phyloP scores from a whole-genome alignment of 2,888 invertebrate species.

The Oscheius onirici region DNA sequence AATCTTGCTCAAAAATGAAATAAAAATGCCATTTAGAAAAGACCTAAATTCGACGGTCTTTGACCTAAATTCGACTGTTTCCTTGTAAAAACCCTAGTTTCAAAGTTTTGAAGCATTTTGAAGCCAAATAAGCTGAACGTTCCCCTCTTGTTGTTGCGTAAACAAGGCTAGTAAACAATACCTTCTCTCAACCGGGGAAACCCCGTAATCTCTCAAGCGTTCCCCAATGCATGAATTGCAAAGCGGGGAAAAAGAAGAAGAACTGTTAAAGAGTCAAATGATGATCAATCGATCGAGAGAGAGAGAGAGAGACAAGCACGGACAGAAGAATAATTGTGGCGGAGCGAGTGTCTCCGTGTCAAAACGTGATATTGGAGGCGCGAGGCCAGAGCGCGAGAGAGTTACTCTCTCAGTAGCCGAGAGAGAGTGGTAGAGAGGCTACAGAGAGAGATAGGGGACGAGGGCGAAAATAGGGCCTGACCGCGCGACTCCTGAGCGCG shows the following conservation, averaged over 20 bases:
- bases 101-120: too few relatives aligned
- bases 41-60: too few relatives aligned
- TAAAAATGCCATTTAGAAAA: too few relatives aligned
- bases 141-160: too few relatives aligned
- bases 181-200: too few relatives aligned
- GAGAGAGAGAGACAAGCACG: conserved; percentile 2
- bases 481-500: not conserved
- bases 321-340: conserved; percentile 34
- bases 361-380: conserved; percentile 35
- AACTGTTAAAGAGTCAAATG: not conserved
- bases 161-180: too few relatives aligned
- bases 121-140: too few relatives aligned
- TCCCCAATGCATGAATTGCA: too few relatives aligned
- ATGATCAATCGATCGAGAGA: conserved; percentile 30
- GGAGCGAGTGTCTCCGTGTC: conserved; percentile 35
- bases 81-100: too few relatives aligned
- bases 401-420: not conserved
- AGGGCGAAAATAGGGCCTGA: conserved; percentile 33
- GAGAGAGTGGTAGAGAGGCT: not conserved
- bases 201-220: not conserved
- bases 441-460: not conserved
- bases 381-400: not conserved
- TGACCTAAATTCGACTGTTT: too few relatives aligned
- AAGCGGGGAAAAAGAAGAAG: not conserved
- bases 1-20: too few relatives aligned